Percentiles rank a stretch among this genome's conserved stretches.
Conservation (phyloP, 1,140 invertebrate species). For the Ceratosolen fusciceps region DNA sequence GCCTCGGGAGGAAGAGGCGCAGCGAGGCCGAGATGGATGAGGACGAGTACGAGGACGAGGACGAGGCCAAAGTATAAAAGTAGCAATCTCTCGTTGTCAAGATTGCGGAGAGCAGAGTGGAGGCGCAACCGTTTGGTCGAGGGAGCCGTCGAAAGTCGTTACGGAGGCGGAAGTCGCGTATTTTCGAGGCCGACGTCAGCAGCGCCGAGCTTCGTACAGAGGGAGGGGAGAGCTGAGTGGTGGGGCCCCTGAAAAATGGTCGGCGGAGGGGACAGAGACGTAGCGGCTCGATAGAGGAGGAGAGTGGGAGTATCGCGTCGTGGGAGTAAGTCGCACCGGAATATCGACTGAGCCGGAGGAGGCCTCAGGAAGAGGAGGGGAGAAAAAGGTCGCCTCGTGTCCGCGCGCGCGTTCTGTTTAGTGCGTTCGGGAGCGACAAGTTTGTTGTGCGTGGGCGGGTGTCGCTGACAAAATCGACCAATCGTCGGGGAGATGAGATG, state of each 20-base stretch:
- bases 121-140: too few relatives aligned
- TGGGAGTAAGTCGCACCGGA: slow-evolving; percentile 13
- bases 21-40: too few relatives aligned
- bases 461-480: slow-evolving; percentile 69
- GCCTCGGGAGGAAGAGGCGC: too few relatives aligned
- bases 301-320: slow-evolving; percentile 30
- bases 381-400: slow-evolving; percentile 32
- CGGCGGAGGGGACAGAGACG: not conserved
- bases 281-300: not conserved
- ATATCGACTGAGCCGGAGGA: slow-evolving; percentile 13
- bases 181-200: slow-evolving; percentile 34
- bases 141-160: slow-evolving; percentile 11
- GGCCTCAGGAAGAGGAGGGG: slow-evolving; percentile 18
- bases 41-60: too few relatives aligned
- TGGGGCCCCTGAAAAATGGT: not conserved
- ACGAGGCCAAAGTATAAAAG: not conserved
- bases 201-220: not conserved
- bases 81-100: not conserved
- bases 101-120: not conserved
- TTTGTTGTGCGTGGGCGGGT: slow-evolving; percentile 66
- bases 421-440: slow-evolving; percentile 36
- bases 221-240: slow-evolving; percentile 17
- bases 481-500: slow-evolving; percentile 54
- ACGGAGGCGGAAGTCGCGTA: slow-evolving; percentile 42
- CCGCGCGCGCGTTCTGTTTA: slow-evolving; percentile 36